Conservation (phyloP, 2,797 vertebrate genomes). For the Girardinus metallicus region DNA sequence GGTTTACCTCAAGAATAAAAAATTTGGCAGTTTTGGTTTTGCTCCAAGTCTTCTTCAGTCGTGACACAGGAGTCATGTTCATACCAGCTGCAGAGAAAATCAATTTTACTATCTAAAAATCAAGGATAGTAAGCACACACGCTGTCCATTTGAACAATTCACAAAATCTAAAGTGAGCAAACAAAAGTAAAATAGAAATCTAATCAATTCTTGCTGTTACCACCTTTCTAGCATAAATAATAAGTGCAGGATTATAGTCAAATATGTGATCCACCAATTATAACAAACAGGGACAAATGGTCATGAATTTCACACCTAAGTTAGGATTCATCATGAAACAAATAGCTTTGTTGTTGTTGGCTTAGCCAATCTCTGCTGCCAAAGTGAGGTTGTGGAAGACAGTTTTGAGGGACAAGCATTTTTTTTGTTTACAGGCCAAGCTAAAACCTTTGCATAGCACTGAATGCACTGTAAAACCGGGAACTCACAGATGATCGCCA, state of each 20-base stretch:
- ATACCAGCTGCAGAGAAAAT: slow-evolving; percentile 84
- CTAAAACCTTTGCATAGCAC: not conserved
- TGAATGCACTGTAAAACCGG: not conserved
- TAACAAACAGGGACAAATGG: not conserved
- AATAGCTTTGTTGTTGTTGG: not conserved
- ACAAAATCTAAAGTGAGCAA: not conserved
- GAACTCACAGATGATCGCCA: slow-evolving; percentile 96
- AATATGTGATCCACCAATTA: not conserved
- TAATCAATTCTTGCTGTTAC: not conserved
- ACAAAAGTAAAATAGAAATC: not conserved
- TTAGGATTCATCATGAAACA: not conserved
- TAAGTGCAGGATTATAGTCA: not conserved
- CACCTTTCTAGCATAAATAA: not conserved
- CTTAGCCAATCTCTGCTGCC: not conserved
- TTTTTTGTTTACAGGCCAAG: not conserved
- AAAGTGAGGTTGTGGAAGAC: not conserved
- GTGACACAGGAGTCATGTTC: slow-evolving; percentile 96
- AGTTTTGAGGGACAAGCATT: not conserved
- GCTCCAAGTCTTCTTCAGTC: slow-evolving; percentile 96
- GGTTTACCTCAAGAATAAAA: slow-evolving; percentile 93
- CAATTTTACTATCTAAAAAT: slow-evolving; percentile 3
- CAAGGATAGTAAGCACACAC: not conserved
- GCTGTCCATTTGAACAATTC: not conserved
- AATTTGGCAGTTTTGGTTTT: slow-evolving; percentile 97
- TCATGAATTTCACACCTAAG: not conserved